Evolutionary conservation across 2,797 vertebrate genomes (phyloP).

Genomic region (Tragopan temminckii): DNA sequence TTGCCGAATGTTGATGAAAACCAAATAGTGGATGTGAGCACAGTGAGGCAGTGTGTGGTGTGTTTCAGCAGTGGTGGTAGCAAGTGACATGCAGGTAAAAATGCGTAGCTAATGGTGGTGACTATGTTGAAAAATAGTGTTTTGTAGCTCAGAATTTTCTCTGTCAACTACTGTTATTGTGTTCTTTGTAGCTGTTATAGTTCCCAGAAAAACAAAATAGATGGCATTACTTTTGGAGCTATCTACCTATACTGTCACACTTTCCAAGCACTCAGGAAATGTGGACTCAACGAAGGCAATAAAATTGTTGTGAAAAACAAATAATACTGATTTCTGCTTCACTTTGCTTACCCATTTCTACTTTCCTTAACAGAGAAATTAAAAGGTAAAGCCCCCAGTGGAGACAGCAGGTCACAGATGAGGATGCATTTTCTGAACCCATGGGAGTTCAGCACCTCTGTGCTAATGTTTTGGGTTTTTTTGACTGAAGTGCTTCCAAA

Average conservation of each 20-base stretch:
- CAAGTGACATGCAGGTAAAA: too few species aligned
- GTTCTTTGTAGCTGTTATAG: too few species aligned
- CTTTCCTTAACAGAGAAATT: background rate
- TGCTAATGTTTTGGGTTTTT: background rate
- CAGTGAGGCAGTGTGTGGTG: too few species aligned
- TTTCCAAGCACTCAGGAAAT: conserved; percentile 48
- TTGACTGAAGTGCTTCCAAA: background rate
- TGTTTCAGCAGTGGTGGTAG: too few species aligned
- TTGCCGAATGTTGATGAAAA: too few species aligned
- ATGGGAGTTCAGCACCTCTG: background rate
- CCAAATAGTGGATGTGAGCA: too few species aligned
- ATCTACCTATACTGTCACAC: background rate
- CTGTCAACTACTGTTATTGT: too few species aligned
- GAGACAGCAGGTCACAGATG: conserved; percentile 2
- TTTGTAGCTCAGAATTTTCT: too few species aligned
- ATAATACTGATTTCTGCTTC: conserved; percentile 21
- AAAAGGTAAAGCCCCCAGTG: background rate
- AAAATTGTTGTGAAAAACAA: conserved; percentile 44
- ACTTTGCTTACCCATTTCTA: conserved; percentile 21
- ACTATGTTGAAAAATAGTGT: too few species aligned
- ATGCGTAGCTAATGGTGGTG: too few species aligned
- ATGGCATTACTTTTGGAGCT: too few species aligned
- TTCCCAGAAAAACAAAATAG: too few species aligned
- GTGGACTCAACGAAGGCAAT: conserved; percentile 9
- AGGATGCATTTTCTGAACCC: conserved; percentile 26